phyloP scores from a whole-genome alignment of 2,113 vertebrate species.

The Numida meleagris region DNA sequence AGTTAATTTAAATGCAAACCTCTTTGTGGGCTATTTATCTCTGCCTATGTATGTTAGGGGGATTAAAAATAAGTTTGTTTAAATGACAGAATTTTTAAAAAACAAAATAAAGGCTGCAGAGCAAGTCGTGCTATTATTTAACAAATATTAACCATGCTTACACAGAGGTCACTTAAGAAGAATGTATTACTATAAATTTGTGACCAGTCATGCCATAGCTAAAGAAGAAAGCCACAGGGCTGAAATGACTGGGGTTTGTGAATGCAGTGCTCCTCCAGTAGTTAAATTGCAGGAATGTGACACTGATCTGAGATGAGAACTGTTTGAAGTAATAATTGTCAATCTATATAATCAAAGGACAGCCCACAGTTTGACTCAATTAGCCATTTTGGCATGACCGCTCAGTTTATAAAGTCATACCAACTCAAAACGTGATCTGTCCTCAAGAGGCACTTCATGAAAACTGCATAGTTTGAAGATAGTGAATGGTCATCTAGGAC shows the following conservation, averaged over 20 bases:
- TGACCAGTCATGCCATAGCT: constrained; percentile 74
- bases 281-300: constrained; percentile 86
- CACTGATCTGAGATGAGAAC: constrained; percentile 66
- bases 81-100: constrained; percentile 10
- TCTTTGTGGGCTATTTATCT: constrained; percentile 65
- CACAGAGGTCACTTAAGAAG: constrained; percentile 81
- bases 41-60: constrained; percentile 60
- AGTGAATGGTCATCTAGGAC: background rate
- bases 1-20: constrained; percentile 70
- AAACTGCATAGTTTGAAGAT: background rate
- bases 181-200: constrained; percentile 69
- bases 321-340: constrained; percentile 85
- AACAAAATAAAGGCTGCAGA: constrained; percentile 61
- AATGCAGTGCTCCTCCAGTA: constrained; percentile 76
- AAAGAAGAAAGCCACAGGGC: constrained; percentile 60
- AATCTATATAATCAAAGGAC: constrained; percentile 79
- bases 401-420: constrained; percentile 75
- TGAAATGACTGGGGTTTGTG: constrained; percentile 77
- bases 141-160: constrained; percentile 71
- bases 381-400: constrained; percentile 80
- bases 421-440: constrained; percentile 51
- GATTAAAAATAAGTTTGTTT: constrained; percentile 71
- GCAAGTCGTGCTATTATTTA: constrained; percentile 82
- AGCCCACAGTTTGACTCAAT: constrained; percentile 78
- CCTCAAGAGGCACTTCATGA: constrained; percentile 42